Base-by-base conservation (phyloP, 2,113 vertebrate species). In the Cricetomys ansorgei region DNA sequence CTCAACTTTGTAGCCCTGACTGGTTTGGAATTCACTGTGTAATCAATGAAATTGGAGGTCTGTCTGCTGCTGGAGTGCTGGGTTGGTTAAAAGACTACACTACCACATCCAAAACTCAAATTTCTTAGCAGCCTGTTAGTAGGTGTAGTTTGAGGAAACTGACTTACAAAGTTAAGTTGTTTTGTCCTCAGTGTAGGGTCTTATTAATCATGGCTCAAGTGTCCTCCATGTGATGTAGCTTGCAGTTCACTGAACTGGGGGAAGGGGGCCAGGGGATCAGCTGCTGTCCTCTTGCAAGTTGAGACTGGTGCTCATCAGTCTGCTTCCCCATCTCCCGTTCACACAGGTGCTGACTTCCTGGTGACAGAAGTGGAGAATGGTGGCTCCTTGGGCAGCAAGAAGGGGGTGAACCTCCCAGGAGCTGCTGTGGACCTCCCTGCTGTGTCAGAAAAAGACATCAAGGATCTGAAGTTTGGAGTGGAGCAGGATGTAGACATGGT, bases 401-500 rank as follows among this genome's bases (percentile, higher is more conserved):
- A 99, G 96, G 99, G 99, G 0, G 99, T 99, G 94, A 99, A 99
- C 98, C 98, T 99, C 73, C 99, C 99, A 0, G 99, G 99, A 0
- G 99, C 99, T 0, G 99, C 99, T 0, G 99, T 99, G 0, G 99
- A 99, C 97, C 98, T 99, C 90, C 99, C 99, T 0, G 99, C 99
- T 0, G 98, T 99, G 88, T 99, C 99, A 0, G 99, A 99, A 87
- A 99, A 99, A 98, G 99, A 99, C 98, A 98, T 99, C 95, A 98
- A 99, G 98, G 99, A 99, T 96, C 98, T 99, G 31, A 98, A 99
- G 97, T 99, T 99, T 0, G 99, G 99, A 0, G 99, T 99, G 83
- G 99, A 99, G 97, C 99, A 99, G 98, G 99, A 99, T 0, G 99
- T 99, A 1, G 99, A 99, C 97, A 99, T 99, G 99, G 99, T 99